Conservation (phyloP, 1,140 invertebrate genomes). For the Rhopalosiphum padi region DNA sequence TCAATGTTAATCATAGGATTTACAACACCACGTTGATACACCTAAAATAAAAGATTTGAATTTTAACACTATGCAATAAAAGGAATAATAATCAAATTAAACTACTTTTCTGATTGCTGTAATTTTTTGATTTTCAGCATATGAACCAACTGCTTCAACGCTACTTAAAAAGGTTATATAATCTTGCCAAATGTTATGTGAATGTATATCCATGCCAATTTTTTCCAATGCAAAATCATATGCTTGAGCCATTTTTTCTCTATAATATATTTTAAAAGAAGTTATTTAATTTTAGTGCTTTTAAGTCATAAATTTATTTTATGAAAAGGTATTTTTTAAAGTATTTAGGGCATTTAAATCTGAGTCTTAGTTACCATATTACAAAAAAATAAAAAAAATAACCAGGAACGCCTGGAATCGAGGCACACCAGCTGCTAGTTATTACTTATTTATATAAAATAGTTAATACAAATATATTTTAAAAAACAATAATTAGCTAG, state of each 20-base stretch:
- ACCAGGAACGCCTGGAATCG: too few relatives aligned
- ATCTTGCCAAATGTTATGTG: slow-evolving; percentile 96
- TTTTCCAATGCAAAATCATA: slow-evolving; percentile 99
- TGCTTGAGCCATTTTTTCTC: slow-evolving; percentile 99
- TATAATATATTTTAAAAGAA: slow-evolving; percentile 65
- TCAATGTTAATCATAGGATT: slow-evolving; percentile 99
- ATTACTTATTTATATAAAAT: background rate
- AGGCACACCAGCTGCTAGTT: too few relatives aligned
- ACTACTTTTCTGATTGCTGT: slow-evolving; percentile 92
- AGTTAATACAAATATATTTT: background rate
- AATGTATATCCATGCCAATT: slow-evolving; percentile 97
- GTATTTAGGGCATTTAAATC: too few relatives aligned
- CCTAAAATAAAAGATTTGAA: slow-evolving; percentile 65
- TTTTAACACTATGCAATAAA: background rate
- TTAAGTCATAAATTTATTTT: too few relatives aligned
- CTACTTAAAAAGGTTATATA: slow-evolving; percentile 97
- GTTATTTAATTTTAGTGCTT: background rate
- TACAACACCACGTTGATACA: slow-evolving; percentile 92
- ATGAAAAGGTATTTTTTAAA: too few relatives aligned
- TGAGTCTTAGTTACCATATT: background rate
- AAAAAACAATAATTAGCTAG: background rate
- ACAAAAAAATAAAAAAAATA: background rate
- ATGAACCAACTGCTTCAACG: slow-evolving; percentile 96
- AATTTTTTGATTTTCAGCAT: slow-evolving; percentile 99
- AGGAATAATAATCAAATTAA: background rate